These are phyloP conservation scores for Eupithecia abbreviata DNA, from an alignment of 2,888 invertebrate genomes.

Conservation along the genomic window DNA sequence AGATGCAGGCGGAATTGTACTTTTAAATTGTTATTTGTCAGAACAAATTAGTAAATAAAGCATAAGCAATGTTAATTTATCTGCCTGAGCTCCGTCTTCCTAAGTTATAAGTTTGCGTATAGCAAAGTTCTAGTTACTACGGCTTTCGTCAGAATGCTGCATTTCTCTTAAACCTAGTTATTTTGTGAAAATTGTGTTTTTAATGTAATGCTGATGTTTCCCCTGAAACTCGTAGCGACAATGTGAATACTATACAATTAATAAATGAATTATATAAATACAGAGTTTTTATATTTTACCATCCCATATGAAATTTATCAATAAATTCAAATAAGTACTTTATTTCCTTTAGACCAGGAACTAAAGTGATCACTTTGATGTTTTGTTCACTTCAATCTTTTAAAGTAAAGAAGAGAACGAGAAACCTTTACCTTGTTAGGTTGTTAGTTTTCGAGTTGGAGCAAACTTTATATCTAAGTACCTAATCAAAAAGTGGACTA, in stretches of 20 bases:
- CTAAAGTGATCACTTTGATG: too few species aligned
- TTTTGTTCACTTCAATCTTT: too few species aligned
- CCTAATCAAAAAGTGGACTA: too few species aligned
- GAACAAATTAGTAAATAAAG: slow-evolving; percentile 6
- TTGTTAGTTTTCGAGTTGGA: too few species aligned
- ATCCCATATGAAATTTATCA: not conserved
- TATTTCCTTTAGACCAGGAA: too few species aligned
- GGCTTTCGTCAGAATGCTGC: slow-evolving; percentile 77
- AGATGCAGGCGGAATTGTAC: not conserved
- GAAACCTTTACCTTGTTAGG: too few species aligned
- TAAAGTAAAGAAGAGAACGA: too few species aligned
- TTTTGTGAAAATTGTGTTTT: slow-evolving; percentile 79
- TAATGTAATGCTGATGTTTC: slow-evolving; percentile 78
- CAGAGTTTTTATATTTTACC: slow-evolving; percentile 47
- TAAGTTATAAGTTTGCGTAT: slow-evolving; percentile 50
- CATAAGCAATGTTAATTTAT: slow-evolving; percentile 16
- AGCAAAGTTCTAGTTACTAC: slow-evolving; percentile 44
- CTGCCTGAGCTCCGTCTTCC: slow-evolving; percentile 37
- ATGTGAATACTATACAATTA: slow-evolving; percentile 83
- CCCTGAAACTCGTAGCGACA: slow-evolving; percentile 76
- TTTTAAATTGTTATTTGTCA: not conserved
- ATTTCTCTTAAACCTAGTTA: slow-evolving; percentile 79
- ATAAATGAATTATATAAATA: slow-evolving; percentile 84
- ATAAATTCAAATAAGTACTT: too few species aligned
- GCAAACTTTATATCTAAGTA: too few species aligned